phyloP scores from a whole-genome alignment of 2,797 vertebrate species.

The Aselliscus stoliczkanus region DNA sequence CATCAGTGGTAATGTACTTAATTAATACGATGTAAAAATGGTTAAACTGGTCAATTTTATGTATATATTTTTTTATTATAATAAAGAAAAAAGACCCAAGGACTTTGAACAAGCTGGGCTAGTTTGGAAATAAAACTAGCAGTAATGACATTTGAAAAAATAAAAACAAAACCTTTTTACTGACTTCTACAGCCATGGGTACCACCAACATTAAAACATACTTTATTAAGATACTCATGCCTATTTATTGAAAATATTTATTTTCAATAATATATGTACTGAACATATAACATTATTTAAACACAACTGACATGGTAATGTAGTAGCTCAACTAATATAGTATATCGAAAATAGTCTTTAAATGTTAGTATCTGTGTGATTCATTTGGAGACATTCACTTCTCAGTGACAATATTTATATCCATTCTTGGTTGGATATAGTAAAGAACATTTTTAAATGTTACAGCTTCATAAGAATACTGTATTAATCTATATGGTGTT shows the following conservation, averaged over 20 bases:
- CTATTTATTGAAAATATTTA: background rate
- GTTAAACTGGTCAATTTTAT: background rate
- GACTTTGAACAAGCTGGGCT: background rate
- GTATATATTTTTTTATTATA: background rate
- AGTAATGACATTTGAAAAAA: background rate
- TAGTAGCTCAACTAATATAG: background rate
- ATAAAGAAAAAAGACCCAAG: background rate
- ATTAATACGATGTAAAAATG: background rate
- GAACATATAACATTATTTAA: background rate
- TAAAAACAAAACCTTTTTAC: background rate
- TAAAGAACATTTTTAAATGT: background rate
- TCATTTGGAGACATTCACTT: background rate
- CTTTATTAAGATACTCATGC: background rate
- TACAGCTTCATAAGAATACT: background rate
- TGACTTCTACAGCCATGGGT: background rate
- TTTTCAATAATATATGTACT: background rate
- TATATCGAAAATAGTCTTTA: background rate
- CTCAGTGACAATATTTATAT: background rate
- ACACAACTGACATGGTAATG: background rate
- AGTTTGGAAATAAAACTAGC: background rate
- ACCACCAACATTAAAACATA: background rate
- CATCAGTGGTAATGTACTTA: background rate
- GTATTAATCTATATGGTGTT: background rate
- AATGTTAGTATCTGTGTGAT: background rate
- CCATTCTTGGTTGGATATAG: background rate